phyloP scores from a whole-genome alignment of 2,797 vertebrate genomes.

The Meda fulgida region DNA sequence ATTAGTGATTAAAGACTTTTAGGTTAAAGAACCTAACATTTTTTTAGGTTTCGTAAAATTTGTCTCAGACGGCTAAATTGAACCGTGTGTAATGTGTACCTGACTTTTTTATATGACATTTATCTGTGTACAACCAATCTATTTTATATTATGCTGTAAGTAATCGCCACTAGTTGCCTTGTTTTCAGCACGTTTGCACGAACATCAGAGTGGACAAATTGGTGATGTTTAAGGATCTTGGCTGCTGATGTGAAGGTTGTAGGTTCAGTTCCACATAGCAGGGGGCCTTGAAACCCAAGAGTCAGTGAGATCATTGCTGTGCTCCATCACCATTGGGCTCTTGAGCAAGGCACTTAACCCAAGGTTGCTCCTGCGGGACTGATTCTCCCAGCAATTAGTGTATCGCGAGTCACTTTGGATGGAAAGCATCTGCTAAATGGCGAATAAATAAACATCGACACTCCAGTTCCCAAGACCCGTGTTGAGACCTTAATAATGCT shows the following conservation, averaged over 20 bases:
- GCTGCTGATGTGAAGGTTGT: not conserved
- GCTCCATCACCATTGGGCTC: constrained; percentile 24
- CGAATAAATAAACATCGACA: constrained; percentile 21
- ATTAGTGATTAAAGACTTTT: too few species aligned
- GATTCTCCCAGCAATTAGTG: constrained; percentile 34
- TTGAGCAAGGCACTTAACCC: constrained; percentile 38
- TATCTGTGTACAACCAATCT: not conserved
- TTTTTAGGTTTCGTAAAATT: too few species aligned
- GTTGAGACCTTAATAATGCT: constrained; percentile 6
- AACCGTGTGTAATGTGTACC: too few species aligned
- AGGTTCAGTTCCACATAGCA: not conserved
- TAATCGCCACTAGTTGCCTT: not conserved
- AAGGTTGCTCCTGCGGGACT: constrained; percentile 39
- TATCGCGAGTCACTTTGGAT: not conserved
- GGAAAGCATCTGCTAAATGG: constrained; percentile 42
- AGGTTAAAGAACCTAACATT: too few species aligned
- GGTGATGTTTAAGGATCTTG: constrained; percentile 3
- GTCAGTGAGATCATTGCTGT: constrained; percentile 11
- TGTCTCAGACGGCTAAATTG: too few species aligned
- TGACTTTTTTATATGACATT: not conserved
- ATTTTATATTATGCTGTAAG: not conserved
- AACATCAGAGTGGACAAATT: not conserved
- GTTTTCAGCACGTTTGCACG: not conserved
- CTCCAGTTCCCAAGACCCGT: not conserved
- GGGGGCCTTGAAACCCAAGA: constrained; percentile 19